These are phyloP conservation scores for Parnassius smintheus DNA, from an alignment of 2,888 invertebrate species.

Conservation along the genomic window DNA sequence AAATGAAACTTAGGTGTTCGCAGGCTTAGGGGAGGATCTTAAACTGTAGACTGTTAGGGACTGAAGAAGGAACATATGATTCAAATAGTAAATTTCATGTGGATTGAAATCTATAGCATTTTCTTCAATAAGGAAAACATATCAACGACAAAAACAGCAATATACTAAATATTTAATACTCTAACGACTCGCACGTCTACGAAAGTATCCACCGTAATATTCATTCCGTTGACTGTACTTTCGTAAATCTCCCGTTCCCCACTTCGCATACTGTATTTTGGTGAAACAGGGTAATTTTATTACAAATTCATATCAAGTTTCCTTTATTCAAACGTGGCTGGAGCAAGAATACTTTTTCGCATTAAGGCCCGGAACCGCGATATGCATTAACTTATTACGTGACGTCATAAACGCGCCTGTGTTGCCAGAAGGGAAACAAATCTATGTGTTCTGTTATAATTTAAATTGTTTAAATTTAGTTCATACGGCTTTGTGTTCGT, in stretches of 20 bases:
- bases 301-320: conserved; percentile 32
- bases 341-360: conserved; percentile 36
- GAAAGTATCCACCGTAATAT: conserved; percentile 13
- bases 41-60: no score
- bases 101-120: no score
- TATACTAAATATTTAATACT: background rate
- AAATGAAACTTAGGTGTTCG: no score
- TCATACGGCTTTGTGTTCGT: no score
- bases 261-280: conserved; percentile 18
- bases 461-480: no score
- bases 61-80: no score
- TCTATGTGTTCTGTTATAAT: conserved; percentile 33
- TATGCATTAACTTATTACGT: conserved; percentile 59
- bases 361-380: conserved; percentile 36
- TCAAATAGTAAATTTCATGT: no score
- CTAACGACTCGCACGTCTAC: conserved; percentile 14
- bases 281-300: conserved; percentile 21
- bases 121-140: no score
- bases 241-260: conserved; percentile 16
- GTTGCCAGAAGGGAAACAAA: conserved; percentile 55
- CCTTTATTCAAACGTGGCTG: conserved; percentile 26
- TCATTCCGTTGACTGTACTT: conserved; percentile 21
- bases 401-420: conserved; percentile 60
- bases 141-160: no score
- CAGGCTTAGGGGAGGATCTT: no score